Base-by-base conservation (phyloP, 2,888 invertebrate genomes). In the Nymphalis c-album region DNA sequence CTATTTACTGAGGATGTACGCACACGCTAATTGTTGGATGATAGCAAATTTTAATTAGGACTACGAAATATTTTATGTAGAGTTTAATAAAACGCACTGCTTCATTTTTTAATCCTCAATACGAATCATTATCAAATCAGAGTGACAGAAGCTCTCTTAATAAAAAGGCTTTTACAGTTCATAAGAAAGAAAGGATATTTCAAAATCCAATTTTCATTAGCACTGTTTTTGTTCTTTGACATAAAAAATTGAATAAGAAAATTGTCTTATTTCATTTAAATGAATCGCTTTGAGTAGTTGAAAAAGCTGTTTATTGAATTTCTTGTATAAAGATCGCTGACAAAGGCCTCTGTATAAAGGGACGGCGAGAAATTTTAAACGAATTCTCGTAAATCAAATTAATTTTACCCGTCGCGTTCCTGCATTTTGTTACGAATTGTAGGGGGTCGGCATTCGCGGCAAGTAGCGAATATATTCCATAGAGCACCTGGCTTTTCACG, bases 1-100 rank as follows among this genome's bases (percentile, higher is more conserved):
- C 88, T 88, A 87, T 90, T 85, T 77, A 80, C 74, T 83, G 77
- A 83, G 86, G 83, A 87, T 87, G 85, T 85, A 78, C 51, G 74
- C 76, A 51, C 20, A 51, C 78, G 76, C 77, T 51, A 67, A 71
- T 61, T 70, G 64, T 58, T 62, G 35, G 48, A 35, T 45, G 59
- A 71, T 72, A 69, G 67, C 57, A 35, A 46, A 65, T 46, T 53
- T 65, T 67, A 57, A 47, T 53, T 46, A 40, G 35, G 13, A 55
- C 53, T 31, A 7, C 17, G 7, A 31, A 55, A 55, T 55, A 31
- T 55, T 2, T 31, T 17, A 22, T 40, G 40, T 13, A 13, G 40
- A 40, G 40, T 40, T 40, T 40, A 13, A 31, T 31, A 31, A 31
- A 4, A 13, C 40, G 40, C 10, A 13, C 13, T 13, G 40, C 40